Conservation (phyloP, 2,888 invertebrate genomes). For the Spilosoma lubricipeda region DNA sequence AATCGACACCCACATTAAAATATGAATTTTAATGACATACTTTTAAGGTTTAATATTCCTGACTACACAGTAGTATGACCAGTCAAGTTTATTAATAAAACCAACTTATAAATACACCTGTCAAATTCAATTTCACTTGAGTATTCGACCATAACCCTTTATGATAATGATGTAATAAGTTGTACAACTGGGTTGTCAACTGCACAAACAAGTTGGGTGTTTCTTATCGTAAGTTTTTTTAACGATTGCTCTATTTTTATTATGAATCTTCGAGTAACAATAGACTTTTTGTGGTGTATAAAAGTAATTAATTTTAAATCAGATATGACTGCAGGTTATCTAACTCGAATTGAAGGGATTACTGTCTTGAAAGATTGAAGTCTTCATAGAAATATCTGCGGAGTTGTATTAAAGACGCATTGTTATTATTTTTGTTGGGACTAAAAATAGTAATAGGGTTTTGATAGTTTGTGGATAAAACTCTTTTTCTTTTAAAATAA, state of each 20-base stretch:
- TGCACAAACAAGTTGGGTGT: slow-evolving; percentile 45
- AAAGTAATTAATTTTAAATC: slow-evolving; percentile 51
- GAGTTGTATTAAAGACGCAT: background rate
- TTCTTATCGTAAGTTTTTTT: slow-evolving; percentile 36
- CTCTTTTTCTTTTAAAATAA: background rate
- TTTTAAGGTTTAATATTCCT: slow-evolving; percentile 17
- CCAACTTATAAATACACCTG: slow-evolving; percentile 40
- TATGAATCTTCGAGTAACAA: slow-evolving; percentile 43
- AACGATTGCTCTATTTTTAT: slow-evolving; percentile 42
- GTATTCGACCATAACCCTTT: slow-evolving; percentile 31
- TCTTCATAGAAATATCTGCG: background rate
- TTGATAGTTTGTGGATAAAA: background rate
- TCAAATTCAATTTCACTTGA: slow-evolving; percentile 37
- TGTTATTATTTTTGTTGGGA: background rate
- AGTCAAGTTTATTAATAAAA: slow-evolving; percentile 30
- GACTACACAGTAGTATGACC: slow-evolving; percentile 16
- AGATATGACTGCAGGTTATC: slow-evolving; percentile 37
- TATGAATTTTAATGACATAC: background rate
- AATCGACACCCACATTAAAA: slow-evolving; percentile 29
- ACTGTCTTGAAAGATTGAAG: background rate
- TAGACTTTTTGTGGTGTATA: slow-evolving; percentile 43
- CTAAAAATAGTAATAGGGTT: background rate
- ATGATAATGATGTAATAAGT: slow-evolving; percentile 29
- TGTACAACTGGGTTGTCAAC: slow-evolving; percentile 31
- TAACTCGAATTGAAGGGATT: slow-evolving; percentile 28